Evolutionary conservation across 2,888 invertebrate genomes (phyloP).

Genomic region (Gari tellinella): DNA sequence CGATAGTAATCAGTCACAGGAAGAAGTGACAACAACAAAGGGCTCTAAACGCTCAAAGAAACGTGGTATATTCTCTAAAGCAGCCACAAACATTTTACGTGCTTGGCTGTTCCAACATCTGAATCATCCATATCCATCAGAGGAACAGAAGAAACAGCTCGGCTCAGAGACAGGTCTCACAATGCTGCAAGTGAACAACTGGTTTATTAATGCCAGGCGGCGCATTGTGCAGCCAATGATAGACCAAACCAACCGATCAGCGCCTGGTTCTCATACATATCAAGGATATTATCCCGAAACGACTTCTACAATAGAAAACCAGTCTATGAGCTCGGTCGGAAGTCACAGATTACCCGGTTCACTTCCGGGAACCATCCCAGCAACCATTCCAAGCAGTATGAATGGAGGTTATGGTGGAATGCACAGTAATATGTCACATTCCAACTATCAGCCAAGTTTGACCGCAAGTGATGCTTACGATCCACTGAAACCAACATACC

Average conservation of each 20-base stretch:
- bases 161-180: constrained; percentile 62
- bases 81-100: constrained; percentile 61
- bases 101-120: constrained; percentile 64
- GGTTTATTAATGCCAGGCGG: constrained; percentile 63
- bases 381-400: constrained; percentile 32
- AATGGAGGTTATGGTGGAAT: constrained; percentile 36
- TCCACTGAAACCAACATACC: constrained; percentile 55
- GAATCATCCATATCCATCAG: constrained; percentile 62
- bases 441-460: constrained; percentile 25
- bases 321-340: constrained; percentile 21
- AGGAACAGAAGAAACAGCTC: constrained; percentile 63
- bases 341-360: constrained; percentile 33
- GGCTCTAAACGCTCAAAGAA: constrained; percentile 55
- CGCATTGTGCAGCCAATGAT: constrained; percentile 67
- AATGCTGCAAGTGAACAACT: constrained; percentile 63
- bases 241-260: constrained; percentile 60
- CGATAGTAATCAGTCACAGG: constrained; percentile 33
- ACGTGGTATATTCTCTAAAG: constrained; percentile 62
- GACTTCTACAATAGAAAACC: constrained; percentile 40
- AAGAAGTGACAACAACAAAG: constrained; percentile 32
- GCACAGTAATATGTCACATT: constrained; percentile 35
- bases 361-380: constrained; percentile 25
- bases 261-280: constrained; percentile 55
- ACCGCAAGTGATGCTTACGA: constrained; percentile 49
- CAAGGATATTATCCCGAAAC: constrained; percentile 51